Base-by-base conservation (phyloP, 2,888 invertebrate species). In the Temnothorax ravouxi region DNA sequence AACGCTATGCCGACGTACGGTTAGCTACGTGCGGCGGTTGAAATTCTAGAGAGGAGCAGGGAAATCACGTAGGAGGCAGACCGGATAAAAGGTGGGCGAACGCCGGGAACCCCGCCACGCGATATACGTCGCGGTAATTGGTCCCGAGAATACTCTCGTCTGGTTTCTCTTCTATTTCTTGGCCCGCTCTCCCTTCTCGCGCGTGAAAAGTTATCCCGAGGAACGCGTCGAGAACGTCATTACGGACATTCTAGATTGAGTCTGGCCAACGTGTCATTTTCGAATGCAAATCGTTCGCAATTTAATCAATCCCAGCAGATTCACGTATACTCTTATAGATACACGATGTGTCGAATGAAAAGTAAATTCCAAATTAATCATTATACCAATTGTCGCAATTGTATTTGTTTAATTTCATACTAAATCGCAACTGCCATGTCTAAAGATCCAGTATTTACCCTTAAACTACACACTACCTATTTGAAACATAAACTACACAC, bases 61-160 rank as follows among this genome's bases (percentile, higher is more conserved):
- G 61, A 88, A 90, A 91, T 88, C 89, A 89, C 88, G 88, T 90
- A 89, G 88, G 84, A 80, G 82, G 84, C 84, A 76, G 82, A 66
- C 44, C 34, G 79, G 69, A 56, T 69, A 64, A 61, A 74, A 83
- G 66, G 64, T 21, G 50, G 83, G 18, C 66, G 84, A 76, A 80
- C 67, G 82, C 50, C 54, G 71, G 62, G 80, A 83, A 84, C 76
- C 84, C 87, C 85, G 81, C 62, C 44, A 67, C 64, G 81, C 86
- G 80, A 85, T 88, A 85, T 88, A 88, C 88, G 87, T 86, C 64
- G 84, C 72, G 83, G 89, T 91, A 91, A 92, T 89, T 90, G 91
- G 86, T 85, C 84, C 84, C 64, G 76, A 64, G 74, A 83, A 71
- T 83, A 69, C 76, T 81, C 84, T 88, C 83, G 80, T 87, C 64